Evolutionary conservation across 2,797 vertebrate genomes (phyloP).

Genomic region (Urophycis tenuis): DNA sequence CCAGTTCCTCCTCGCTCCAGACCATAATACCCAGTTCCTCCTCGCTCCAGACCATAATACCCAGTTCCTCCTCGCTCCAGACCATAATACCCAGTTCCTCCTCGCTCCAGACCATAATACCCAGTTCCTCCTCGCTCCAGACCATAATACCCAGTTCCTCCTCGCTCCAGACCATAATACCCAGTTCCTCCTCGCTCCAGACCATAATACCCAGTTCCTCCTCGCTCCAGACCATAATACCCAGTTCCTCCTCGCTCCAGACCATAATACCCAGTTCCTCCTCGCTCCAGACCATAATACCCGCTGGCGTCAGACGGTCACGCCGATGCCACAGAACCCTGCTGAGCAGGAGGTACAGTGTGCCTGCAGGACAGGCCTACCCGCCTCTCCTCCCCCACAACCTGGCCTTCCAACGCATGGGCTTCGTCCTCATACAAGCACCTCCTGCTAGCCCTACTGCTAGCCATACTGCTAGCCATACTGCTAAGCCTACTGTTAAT

Average conservation of each 20-base stretch:
- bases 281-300: background rate
- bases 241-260: background rate
- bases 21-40: background rate
- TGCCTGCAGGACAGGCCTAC: conserved; percentile 54
- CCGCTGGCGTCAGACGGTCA: background rate
- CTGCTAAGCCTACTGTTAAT: background rate
- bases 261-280: conserved; percentile 11
- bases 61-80: conserved; percentile 1
- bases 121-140: background rate
- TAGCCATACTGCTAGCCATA: conserved; percentile 3
- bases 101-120: background rate
- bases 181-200: background rate
- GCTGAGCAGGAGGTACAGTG: conserved; percentile 31
- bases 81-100: conserved; percentile 10
- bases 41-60: background rate
- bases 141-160: background rate
- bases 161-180: too few species aligned
- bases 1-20: background rate
- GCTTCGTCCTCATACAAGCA: conserved; percentile 39
- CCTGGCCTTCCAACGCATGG: conserved; percentile 51
- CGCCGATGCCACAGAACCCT: conserved; percentile 41
- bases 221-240: background rate
- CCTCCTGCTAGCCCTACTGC: background rate
- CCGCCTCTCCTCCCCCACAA: conserved; percentile 55
- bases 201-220: background rate